phyloP scores from a whole-genome alignment of 2,797 vertebrate genomes.

The Chloroceryle amazona region DNA sequence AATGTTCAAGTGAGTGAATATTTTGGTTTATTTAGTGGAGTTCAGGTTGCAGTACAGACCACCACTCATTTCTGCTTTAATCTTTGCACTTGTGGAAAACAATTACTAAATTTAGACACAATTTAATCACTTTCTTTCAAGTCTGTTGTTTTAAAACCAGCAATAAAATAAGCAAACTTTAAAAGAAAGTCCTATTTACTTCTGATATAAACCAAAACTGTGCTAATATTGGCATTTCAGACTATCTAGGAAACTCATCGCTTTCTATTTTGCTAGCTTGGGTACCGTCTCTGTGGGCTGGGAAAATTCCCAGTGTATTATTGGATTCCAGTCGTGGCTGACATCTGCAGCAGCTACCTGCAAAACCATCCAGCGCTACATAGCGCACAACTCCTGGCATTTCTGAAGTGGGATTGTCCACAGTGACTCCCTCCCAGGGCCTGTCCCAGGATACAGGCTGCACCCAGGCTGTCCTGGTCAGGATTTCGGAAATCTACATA shows the following conservation, averaged over 20 bases:
- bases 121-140: slow-evolving; percentile 7
- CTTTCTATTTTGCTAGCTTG: not conserved
- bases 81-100: slow-evolving; percentile 31
- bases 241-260: not conserved
- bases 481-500: not conserved
- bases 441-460: not conserved
- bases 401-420: no score
- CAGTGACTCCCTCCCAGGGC: fast-evolving
- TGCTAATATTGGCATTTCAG: not conserved
- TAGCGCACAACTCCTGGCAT: fast-evolving
- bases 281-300: not conserved
- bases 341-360: not conserved
- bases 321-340: not conserved
- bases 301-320: not conserved
- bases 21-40: slow-evolving; percentile 58
- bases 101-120: not conserved
- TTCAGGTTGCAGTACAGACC: slow-evolving; percentile 66
- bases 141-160: slow-evolving; percentile 15
- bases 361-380: fast-evolving
- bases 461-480: not conserved
- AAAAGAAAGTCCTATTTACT: not conserved
- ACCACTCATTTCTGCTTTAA: slow-evolving; percentile 63
- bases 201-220: not conserved
- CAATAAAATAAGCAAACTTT: not conserved
- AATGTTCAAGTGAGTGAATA: slow-evolving; percentile 64